A percentile compares a stretch with the other conserved stretches of the same genome.
Conservation (phyloP, 2,888 invertebrate genomes). For the Philhelius pedissequus region DNA sequence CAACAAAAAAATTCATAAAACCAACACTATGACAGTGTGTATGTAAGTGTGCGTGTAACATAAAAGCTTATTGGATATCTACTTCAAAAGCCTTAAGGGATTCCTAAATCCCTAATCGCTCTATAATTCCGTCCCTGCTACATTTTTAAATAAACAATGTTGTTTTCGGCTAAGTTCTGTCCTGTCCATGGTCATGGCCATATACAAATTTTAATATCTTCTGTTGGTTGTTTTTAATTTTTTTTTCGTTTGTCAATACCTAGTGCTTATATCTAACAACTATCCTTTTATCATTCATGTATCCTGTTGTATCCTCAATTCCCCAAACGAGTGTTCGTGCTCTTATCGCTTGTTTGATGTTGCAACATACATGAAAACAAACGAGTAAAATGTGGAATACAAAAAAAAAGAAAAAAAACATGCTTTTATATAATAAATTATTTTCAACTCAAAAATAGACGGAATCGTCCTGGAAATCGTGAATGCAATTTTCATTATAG, state of each 20-base stretch:
- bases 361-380: neutral
- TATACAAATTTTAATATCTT: constrained; percentile 37
- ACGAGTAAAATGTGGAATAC: neutral
- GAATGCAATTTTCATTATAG: constrained; percentile 64
- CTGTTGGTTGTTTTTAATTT: neutral
- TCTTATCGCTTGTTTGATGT: constrained; percentile 21
- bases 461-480: constrained; percentile 17
- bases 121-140: neutral
- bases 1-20: neutral
- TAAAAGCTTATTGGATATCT: neutral
- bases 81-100: neutral
- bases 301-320: constrained; percentile 30
- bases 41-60: too few species aligned
- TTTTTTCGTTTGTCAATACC: neutral
- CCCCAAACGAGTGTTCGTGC: constrained; percentile 20
- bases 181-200: neutral
- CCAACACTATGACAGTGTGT: neutral
- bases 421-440: constrained; percentile 52
- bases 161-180: neutral
- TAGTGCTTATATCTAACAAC: neutral
- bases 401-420: constrained; percentile 9
- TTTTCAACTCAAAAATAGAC: constrained; percentile 42
- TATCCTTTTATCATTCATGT: constrained; percentile 9
- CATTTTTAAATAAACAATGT: neutral
- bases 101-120: neutral